These are phyloP conservation scores for Orius insidiosus DNA, from an alignment of 1,140 invertebrate genomes.

Conservation along the genomic window DNA sequence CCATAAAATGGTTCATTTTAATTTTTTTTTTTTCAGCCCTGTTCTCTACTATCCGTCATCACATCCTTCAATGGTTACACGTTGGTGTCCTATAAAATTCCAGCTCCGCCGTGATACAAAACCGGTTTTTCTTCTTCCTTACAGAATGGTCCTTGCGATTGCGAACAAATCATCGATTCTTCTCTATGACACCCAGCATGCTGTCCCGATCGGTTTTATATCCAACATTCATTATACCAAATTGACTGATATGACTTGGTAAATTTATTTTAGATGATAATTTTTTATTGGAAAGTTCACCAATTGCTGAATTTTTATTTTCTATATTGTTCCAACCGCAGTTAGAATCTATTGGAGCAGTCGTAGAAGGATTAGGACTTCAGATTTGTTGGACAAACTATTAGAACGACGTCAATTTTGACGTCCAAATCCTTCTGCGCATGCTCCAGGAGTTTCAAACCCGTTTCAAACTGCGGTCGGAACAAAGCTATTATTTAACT, in stretches of 20 bases:
- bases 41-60: slow-evolving; percentile 58
- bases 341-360: too few relatives aligned
- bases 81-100: slow-evolving; percentile 66
- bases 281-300: background rate
- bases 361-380: too few relatives aligned
- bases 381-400: too few relatives aligned
- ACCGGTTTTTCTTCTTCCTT: slow-evolving; percentile 47
- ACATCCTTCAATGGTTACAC: slow-evolving; percentile 58
- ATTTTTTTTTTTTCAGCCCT: slow-evolving; percentile 42
- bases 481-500: too few relatives aligned
- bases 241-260: slow-evolving; percentile 82
- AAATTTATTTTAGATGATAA: slow-evolving; percentile 19
- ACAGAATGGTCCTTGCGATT: slow-evolving; percentile 77
- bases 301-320: too few relatives aligned
- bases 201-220: slow-evolving; percentile 63
- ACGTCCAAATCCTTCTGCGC: too few relatives aligned
- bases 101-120: slow-evolving; percentile 37
- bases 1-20: too few relatives aligned
- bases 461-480: too few relatives aligned
- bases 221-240: slow-evolving; percentile 88
- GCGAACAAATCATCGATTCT: slow-evolving; percentile 72
- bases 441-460: too few relatives aligned
- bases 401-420: too few relatives aligned
- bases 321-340: too few relatives aligned
- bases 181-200: slow-evolving; percentile 84